Base-by-base conservation (phyloP, 2,113 vertebrate species). In the Australoheros scitulus region DNA sequence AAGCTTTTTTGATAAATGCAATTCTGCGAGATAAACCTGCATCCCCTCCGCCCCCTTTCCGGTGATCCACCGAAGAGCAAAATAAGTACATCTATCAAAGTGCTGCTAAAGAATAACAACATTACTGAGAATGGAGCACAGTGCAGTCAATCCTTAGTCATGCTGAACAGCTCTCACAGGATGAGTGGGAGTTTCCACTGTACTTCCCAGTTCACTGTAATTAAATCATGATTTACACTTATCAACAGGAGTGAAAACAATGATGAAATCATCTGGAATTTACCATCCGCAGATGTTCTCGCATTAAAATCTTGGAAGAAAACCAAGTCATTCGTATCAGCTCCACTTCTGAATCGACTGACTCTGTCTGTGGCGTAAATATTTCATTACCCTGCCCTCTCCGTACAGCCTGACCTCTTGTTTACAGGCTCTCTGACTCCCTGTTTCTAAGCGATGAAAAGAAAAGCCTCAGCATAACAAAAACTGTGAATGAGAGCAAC, bases 401-500 rank as follows among this genome's bases (percentile, higher is more conserved):
- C 61, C 14, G 29, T 2, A 13, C 77, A 55, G 9, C 24, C 43
- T 38, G 72, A 76, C 79, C 77, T 50, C 65, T 34, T 65, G 77
- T 91, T 90, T 64, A 89, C 74, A 75, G 10, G 63, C 58, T 57
- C 76, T 55, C 57, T 76, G 68, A 56, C 84, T 87, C 64, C 32
- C 59, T 4, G 24, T 36, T 24, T 22, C 78, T 74, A 76, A 87
- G 58, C 38, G 20, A 79, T 76, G 32, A 76, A 80, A 81, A 81
- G 61, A 47, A 76, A 81, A 70, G 7, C 50, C 6, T 22, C 24
- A 2, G 5, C 24, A 41, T 20, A 29, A 88, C 50, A 80, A 38
- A 85, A 75, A 26, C 68, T 34, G 43, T 68, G 82, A 85, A 70
- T 52, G 79, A 81, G 76, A 52, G 32, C 57, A 11, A 58, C 63